Conservation (phyloP, 2,797 vertebrate genomes). For the Poecile montanus region DNA sequence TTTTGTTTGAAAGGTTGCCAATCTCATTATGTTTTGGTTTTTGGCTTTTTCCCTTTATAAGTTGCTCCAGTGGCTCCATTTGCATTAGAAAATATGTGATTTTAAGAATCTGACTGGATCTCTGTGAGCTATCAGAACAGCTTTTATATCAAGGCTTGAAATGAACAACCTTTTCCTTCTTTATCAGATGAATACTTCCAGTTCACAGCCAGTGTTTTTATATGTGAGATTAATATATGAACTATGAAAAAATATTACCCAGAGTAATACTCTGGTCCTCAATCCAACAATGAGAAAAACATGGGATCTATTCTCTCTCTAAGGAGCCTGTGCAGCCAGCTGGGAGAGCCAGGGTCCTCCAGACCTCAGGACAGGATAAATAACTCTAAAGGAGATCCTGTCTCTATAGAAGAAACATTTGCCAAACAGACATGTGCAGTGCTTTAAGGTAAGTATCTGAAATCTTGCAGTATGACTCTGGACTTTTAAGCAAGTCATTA, state of each 20-base stretch:
- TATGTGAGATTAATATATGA: not conserved
- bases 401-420: not conserved
- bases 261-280: not conserved
- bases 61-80: not conserved
- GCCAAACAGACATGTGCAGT: not conserved
- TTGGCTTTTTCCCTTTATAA: rapidly evolving
- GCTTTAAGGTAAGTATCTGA: not conserved
- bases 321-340: not conserved
- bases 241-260: not conserved
- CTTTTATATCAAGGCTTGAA: not conserved
- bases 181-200: not conserved
- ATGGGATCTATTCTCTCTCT: not conserved
- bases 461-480: not conserved
- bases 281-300: not conserved
- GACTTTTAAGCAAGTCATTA: not conserved
- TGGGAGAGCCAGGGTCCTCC: not conserved
- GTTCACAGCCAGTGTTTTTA: not conserved
- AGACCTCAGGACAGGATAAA: not conserved
- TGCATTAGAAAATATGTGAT: not conserved
- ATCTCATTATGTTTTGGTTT: not conserved
- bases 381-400: not conserved
- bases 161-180: not conserved
- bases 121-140: not conserved
- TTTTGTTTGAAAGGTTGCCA: not conserved
- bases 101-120: not conserved